Evolutionary conservation across 2,888 invertebrate species (phyloP), one percentile per base, ranked within the genome.

Genomic region (Cyaniris semiargus): DNA sequence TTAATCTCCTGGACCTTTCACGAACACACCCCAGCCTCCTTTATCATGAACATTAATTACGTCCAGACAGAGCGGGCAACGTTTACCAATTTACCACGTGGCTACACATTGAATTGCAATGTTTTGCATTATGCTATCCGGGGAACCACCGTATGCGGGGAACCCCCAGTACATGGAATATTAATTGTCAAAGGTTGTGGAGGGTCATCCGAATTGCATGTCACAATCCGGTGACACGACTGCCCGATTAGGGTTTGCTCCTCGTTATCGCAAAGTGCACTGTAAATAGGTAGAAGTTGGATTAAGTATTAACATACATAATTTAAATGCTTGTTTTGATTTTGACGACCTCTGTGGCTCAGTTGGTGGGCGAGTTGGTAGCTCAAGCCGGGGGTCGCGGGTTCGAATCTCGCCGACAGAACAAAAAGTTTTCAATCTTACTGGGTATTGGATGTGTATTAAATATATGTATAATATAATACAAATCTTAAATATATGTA

Each of bases 211-310:
- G 1, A 27, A 66, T 66, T 66, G 66, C 66, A 66, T 27, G 27
- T 66, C 66, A 27, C 66, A 66, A 31, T 31, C 66, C 66, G 66
- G 6, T 23, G 27, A 66, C 66, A 66, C 13, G 66, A 66, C 27
- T 15, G 18, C 15, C 31, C 23, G 66, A 66, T 66, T 66, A 66
- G 27, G 10, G 66, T 15, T 60, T 15, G 27, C 1, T 27, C 15
- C 27, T 27, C 27, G 66, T 27, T 66, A 66, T 31, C 27, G 13
- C 31, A 18, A 31, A 66, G 66, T 27, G 66, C 66, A 66, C 60
- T 60, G 27, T 27, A 31, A 66, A 66, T 66, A n/a, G n/a, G n/a
- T n/a, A 31, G 13, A 10, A 66, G 66, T 27, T 6, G 23, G 60
- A 23, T 13, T 66, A 66, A 6, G 23, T 23, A 23, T 13, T 66